Conservation (phyloP, 23 tunicate species). For the Corella eumyota region DNA sequence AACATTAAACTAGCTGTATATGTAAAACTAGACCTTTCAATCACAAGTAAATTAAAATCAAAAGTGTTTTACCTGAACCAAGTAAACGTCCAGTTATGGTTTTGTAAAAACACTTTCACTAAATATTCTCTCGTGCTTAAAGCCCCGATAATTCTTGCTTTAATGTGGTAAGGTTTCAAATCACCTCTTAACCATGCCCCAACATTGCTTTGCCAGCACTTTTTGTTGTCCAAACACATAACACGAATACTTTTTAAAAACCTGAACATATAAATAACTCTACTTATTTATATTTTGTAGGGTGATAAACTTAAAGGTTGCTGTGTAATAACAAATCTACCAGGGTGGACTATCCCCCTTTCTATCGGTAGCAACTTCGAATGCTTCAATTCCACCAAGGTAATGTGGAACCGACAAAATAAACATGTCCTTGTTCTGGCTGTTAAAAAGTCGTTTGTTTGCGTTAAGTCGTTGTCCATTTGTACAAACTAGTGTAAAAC, state of each 20-base stretch:
- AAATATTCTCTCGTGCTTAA: constrained; percentile 78
- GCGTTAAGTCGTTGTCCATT: constrained; percentile 20
- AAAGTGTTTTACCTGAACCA: constrained; percentile 91
- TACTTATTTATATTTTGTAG: neutral
- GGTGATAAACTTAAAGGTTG: neutral
- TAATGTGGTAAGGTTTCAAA: constrained; percentile 49
- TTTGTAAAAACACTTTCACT: constrained; percentile 60
- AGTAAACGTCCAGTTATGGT: constrained; percentile 49
- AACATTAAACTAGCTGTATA: too few species aligned
- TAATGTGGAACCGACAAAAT: constrained; percentile 75
- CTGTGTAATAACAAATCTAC: constrained; percentile 19
- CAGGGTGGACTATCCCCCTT: constrained; percentile 84
- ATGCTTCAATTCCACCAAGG: constrained; percentile 58
- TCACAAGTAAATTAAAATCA: too few species aligned
- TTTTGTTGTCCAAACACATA: constrained; percentile 62
- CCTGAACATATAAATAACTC: constrained; percentile 32
- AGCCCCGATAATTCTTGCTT: constrained; percentile 49
- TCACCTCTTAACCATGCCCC: constrained; percentile 85
- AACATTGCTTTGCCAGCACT: constrained; percentile 81
- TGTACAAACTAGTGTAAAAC: constrained; percentile 55
- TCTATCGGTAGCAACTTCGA: constrained; percentile 75
- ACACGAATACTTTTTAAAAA: constrained; percentile 59
- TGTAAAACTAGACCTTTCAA: too few species aligned
- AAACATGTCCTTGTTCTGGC: constrained; percentile 78
- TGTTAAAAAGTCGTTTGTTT: constrained; percentile 37